Base-by-base conservation (phyloP, 1,140 invertebrate genomes). In the Nebria ingens region DNA sequence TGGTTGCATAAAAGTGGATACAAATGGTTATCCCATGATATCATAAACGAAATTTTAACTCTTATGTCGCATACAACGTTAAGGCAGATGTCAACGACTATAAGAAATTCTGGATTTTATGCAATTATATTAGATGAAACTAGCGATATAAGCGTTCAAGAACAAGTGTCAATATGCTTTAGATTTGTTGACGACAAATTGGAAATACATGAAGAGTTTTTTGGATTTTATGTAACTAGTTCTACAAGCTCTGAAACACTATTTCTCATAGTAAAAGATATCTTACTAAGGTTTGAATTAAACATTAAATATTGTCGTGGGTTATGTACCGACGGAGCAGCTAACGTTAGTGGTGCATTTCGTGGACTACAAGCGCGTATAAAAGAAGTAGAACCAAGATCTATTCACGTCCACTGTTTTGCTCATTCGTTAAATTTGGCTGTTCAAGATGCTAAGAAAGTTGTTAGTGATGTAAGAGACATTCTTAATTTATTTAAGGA, bases 321-420 rank as follows among this genome's bases (percentile, higher is more conserved):
- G 11, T 62, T 62, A 38, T 64, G 60, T 58, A 64, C 60, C 38
- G 62, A 65, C 56, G 61, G 62, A 15, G 62, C 57, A 1, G 11
- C 59, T 2, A 64, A 65, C 42, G 59, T 65, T 53, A 59, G 53
- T 45, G 62, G 59, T 12, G 53, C 56, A 21, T 54, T 59, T 13
- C 52, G 56, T 50, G 61, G 64, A 21, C 54, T 64, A 25, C 60
- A 62, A 56, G 19, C 56, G 13, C 51, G 58, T 45, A 52, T 64
- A 20, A 54, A 51, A 21, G 53, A 56, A 56, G 52, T 53, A 49
- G 62, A 65, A 54, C 58, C 58, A 52, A 51, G 62, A 53, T 58
- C 62, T 20, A 51, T 65, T 54, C 58, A 59, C 53, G 64, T 62
- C 19, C 59, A 64, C 55, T 65, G 57, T 53, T 55, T 55, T 54